phyloP scores from a whole-genome alignment of 2,113 vertebrate species.

The Trachemys scripta region DNA sequence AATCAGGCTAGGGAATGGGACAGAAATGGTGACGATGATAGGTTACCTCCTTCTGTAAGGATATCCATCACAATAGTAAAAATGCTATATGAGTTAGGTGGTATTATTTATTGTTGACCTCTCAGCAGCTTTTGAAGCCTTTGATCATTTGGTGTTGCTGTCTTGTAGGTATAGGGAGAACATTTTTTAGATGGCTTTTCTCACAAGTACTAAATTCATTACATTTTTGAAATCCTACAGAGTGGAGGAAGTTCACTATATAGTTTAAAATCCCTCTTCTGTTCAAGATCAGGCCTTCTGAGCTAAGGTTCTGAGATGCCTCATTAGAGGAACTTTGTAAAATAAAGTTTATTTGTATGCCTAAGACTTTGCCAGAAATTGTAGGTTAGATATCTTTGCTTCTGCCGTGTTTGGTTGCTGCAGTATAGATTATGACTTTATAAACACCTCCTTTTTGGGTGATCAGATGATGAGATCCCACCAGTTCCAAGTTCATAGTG shows the following conservation, averaged over 20 bases:
- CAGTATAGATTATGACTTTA: not conserved
- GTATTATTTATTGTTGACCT: not conserved
- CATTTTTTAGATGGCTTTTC: not conserved
- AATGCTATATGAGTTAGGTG: rapidly evolving
- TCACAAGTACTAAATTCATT: not conserved
- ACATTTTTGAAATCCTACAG: not conserved
- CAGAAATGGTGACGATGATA: not conserved
- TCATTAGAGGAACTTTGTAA: not conserved
- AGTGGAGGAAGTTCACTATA: not conserved
- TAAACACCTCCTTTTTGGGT: not conserved
- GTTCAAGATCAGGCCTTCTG: not conserved
- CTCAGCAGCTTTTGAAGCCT: not conserved
- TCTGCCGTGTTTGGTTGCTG: not conserved
- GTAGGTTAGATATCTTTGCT: not conserved
- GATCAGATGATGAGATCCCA: not conserved
- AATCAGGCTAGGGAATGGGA: not conserved
- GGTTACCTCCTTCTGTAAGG: not conserved
- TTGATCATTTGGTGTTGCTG: not conserved
- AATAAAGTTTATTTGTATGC: not conserved
- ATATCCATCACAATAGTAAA: not conserved
- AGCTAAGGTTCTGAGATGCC: not conserved
- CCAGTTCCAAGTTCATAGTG: not conserved
- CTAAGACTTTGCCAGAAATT: not conserved
- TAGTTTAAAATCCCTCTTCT: not conserved
- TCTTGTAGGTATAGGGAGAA: not conserved